phyloP scores from a whole-genome alignment of 64 coral and sea anemone species.

The Dendrophyllia cribrosa region DNA sequence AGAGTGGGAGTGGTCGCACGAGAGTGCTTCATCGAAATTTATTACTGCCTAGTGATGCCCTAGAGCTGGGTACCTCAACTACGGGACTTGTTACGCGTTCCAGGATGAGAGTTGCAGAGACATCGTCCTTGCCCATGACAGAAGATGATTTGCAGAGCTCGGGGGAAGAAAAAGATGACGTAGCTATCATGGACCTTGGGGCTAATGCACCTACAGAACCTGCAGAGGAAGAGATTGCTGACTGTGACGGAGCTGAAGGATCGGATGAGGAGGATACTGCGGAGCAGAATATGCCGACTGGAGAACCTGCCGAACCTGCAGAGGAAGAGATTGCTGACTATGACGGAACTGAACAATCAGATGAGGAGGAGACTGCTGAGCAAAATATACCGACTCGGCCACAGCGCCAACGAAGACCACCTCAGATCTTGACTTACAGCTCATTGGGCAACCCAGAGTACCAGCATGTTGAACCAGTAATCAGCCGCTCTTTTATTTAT shows the following conservation, averaged over 20 bases:
- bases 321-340: not conserved
- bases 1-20: not conserved
- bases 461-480: not conserved
- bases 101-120: not conserved
- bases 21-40: not conserved
- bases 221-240: not conserved
- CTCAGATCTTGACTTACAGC: not conserved
- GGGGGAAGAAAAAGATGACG: not conserved
- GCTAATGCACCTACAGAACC: not conserved
- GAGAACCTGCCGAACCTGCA: not conserved
- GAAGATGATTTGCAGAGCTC: not conserved
- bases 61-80: not conserved
- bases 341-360: no score
- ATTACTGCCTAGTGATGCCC: not conserved
- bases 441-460: constrained; percentile 26
- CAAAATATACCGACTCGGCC: no score
- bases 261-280: not conserved
- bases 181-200: not conserved
- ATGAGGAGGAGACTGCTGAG: no score
- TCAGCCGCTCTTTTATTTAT: no score
- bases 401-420: no score
- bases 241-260: not conserved
- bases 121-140: not conserved
- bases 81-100: not conserved
- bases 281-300: not conserved